phyloP scores from a whole-genome alignment of 2,113 vertebrate species.

The Corvus moneduloides region DNA sequence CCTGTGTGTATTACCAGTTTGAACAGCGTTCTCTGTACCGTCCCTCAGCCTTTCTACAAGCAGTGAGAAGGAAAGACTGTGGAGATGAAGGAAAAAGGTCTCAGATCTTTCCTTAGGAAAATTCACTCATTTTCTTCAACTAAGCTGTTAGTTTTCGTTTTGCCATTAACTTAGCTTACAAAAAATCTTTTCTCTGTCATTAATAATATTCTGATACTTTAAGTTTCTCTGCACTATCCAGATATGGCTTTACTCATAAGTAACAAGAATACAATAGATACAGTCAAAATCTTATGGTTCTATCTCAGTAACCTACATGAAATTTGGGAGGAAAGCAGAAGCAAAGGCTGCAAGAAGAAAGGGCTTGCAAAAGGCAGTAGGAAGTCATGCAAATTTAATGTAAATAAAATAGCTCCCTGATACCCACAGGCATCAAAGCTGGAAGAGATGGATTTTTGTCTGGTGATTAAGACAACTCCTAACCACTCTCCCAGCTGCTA shows the following conservation, averaged over 20 bases:
- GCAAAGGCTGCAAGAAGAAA: background rate
- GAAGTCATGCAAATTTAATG: constrained; percentile 2
- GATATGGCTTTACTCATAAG: background rate
- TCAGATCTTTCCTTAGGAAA: background rate
- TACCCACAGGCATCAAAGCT: background rate
- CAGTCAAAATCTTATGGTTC: background rate
- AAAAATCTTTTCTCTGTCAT: background rate
- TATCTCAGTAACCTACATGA: background rate
- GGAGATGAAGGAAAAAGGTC: background rate
- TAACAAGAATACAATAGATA: background rate
- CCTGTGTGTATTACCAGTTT: background rate
- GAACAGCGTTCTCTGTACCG: background rate
- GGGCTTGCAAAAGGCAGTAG: background rate
- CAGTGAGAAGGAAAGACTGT: background rate
- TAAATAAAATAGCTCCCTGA: background rate
- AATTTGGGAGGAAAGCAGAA: background rate
- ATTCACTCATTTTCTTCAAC: background rate
- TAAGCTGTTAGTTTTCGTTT: background rate
- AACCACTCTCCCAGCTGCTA: background rate
- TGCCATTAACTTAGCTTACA: background rate
- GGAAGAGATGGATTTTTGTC: background rate
- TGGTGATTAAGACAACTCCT: background rate
- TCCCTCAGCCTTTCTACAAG: background rate
- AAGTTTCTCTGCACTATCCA: background rate
- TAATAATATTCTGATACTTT: background rate